A percentile compares a stretch with the other conserved stretches of the same genome.
Conservation (phyloP, 1,140 invertebrate species). For the Brachionus manjavacas region DNA sequence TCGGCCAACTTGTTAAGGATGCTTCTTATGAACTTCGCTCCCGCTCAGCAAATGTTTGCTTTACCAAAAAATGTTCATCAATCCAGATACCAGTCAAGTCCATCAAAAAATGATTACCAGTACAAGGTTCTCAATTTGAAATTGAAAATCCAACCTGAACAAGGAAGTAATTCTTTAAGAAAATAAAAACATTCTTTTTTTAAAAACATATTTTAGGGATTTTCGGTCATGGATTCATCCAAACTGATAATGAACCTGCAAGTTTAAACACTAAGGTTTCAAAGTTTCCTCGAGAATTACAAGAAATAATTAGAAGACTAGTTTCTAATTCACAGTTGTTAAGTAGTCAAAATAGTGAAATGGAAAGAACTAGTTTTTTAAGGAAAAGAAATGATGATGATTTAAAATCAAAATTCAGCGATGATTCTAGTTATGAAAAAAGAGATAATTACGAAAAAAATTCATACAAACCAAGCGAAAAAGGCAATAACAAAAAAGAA, state of each 20-base stretch:
- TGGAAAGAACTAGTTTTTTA: not conserved
- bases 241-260: not conserved
- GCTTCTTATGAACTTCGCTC: not conserved
- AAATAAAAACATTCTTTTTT: not conserved
- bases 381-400: not conserved
- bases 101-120: not conserved
- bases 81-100: not conserved
- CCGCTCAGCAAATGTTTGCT: not conserved
- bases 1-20: not conserved
- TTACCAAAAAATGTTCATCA: not conserved
- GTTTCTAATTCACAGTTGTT: not conserved
- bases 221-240: not conserved
- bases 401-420: not conserved
- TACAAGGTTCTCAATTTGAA: conserved; percentile 38
- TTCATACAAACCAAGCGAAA: not conserved
- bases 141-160: not conserved
- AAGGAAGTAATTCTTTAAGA: not conserved
- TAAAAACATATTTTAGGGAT: not conserved
- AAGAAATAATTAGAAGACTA: not conserved
- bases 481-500: not conserved
- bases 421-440: conserved; percentile 22
- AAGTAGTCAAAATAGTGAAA: not conserved
- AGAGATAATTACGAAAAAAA: not conserved
- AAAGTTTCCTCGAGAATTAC: not conserved
- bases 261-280: not conserved